Base-by-base conservation (phyloP, 2,888 invertebrate species). In the Drosophila eohydei region DNA sequence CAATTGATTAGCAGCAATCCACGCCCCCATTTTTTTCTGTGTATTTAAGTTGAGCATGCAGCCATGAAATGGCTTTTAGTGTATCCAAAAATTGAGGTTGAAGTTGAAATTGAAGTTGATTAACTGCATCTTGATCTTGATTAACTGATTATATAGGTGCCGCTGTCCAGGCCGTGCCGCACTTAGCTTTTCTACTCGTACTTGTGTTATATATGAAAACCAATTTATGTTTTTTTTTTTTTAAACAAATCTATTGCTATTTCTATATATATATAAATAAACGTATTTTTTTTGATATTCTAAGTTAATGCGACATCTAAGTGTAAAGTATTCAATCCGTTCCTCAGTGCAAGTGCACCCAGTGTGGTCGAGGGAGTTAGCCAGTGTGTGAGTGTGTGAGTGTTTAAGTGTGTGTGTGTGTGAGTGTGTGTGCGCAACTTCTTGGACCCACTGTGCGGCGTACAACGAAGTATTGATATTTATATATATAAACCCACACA, bases 261-360 rank as follows among this genome's bases (percentile, higher is more conserved):
- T n/a, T 36, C 44, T 46, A 58, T 79, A 83, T 73, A 79, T 55
- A 54, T 32, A 50, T 28, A 52, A 2, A 28, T 9, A n/a, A 0
- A 9, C 7, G 2, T 7, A 4, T 51, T 52, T 55, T 60, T 68
- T 63, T 71, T 40, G 34, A 14, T 60, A 36, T n/a, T 48, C 38
- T 83, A 61, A 60, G 52, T 32, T 71, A 74, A 75, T 63, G 77
- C 84, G 81, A 81, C 80, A 88, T 78, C 76, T 78, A 75, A 71
- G 72, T 87, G 80, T 83, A 83, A 50, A 84, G 90, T 90, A 90
- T 84, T 84, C 71, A 88, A 90, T 74, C 89, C 86, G 84, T 90
- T 84, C 84, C 84, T 83, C 83, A 73, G 77, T 71, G 67, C 67
- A 80, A 82, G 75, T 74, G 84, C 74, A 68, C 55, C 51, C 61